Base-by-base conservation (phyloP, 2,888 invertebrate species). In the Melinaea menophilus region DNA sequence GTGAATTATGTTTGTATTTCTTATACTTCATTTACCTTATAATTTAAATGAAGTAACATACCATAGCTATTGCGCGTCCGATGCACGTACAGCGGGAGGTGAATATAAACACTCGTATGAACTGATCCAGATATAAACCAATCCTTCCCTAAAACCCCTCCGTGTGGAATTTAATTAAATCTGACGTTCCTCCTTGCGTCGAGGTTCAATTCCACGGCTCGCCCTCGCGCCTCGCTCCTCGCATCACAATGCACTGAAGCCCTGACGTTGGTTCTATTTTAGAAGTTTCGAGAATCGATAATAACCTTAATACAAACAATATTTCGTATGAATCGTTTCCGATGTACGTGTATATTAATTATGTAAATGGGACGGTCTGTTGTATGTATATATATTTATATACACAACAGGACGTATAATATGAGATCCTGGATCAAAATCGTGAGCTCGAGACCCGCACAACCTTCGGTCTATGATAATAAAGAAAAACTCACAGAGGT, bases 351-450 rank as follows among this genome's bases (percentile, higher is more conserved):
- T n/a, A n/a, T 35, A 35, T 35, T 35, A 35, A 5, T 41, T 41
- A 7, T 9, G 5, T 3, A 41, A 41, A 41, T 41, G 9, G 5
- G 41, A 9, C 35, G 5, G n/a, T n/a, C n/a, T n/a, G n/a, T n/a
- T n/a, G n/a, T n/a, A n/a, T n/a, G n/a, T n/a, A n/a, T n/a, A n/a
- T n/a, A n/a, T n/a, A n/a, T n/a, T 35, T 41, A 41, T 41, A 22
- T 48, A 13, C 11, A 22, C 31, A 31, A 22, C 11, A 51, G 51
- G 22, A 9, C 7, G 5, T 31, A 31, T 22, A 9, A 22, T 48
- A 51, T 51, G 5, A 66, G 56, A 68, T 69, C 69, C 70, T 64
- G 71, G 69, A 63, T 67, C 65, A 47, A 9, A 59, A 54, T 70
- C 67, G 69, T 69, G 70, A 71, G 66, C 69, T 33, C 62, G 41